Evolutionary conservation across 30 jellyfish, hydroid and myxozoan species (phyloP), one percentile per base, ranked within the genome.

Genomic region (Mastigias papua): DNA sequence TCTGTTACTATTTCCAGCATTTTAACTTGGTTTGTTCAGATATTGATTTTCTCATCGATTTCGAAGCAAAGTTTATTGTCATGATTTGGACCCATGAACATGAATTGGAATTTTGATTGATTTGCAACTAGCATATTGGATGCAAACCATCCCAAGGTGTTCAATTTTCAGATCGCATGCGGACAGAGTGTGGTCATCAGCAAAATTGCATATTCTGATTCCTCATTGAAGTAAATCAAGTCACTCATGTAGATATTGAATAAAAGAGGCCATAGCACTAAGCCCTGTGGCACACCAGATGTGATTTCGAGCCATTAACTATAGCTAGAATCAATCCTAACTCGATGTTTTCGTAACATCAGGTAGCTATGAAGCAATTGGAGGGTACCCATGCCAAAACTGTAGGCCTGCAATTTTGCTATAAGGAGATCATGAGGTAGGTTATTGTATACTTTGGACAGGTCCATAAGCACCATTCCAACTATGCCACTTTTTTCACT

Each of bases 91-190:
- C 86, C 86, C 86, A 75, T 75, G 26, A 75, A 75, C 86, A 75
- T 75, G 15, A 75, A 73, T 75, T 75, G n/a, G n/a, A n/a, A n/a
- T n/a, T n/a, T 75, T 73, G 73, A 75, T 75, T 51, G 86, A 16
- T 75, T 75, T 75, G 86, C 86, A 75, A 31, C 72, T 73, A 75
- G 42, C 86, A 75, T 75, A 26, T 75, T 75, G 48, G 73, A 27
- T 46, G 32, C 15, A 22, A 72, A 34, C 69, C n/a, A n/a, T 34
- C 34, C 70, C 34, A 27, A 34, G 28, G 84, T 72, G 34, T 69
- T 72, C 73, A 61, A 61, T 8, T 61, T 61, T 61, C 73, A 6
- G 73, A 28, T 61, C 73, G 21, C 73, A 61, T n/a, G 22, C 73
- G 21, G 21, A 61, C 73, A 61, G 21, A 28, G 25, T 61, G 73